phyloP scores from a whole-genome alignment of 1,140 invertebrate species.

The Piezodorus guildinii region DNA sequence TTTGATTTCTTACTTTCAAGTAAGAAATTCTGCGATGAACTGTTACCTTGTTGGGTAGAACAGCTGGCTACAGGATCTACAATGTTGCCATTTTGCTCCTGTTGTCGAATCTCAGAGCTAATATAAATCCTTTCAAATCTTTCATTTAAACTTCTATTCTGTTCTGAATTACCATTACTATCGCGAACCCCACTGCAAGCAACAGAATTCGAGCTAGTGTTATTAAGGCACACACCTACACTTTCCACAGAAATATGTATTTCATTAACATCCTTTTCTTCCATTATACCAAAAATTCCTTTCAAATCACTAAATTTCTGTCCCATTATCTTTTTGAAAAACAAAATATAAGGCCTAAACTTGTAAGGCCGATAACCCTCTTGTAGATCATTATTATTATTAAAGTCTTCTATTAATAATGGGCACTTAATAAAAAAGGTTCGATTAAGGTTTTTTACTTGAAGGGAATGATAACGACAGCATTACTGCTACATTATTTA shows the following conservation, averaged over 20 bases:
- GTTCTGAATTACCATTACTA: conserved; percentile 25
- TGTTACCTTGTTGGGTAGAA: not conserved
- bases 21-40: not conserved
- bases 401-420: conserved; percentile 2
- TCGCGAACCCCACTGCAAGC: conserved; percentile 14
- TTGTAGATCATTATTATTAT: not conserved
- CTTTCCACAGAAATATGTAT: conserved; percentile 23
- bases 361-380: not conserved
- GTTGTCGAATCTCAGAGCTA: conserved; percentile 20
- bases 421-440: not conserved
- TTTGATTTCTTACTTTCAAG: conserved; percentile 20
- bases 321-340: conserved; percentile 28
- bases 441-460: not conserved
- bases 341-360: not conserved
- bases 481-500: not conserved
- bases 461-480: not conserved
- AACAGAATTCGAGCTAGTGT: conserved; percentile 8
- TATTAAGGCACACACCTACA: conserved; percentile 17
- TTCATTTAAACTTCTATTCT: conserved; percentile 23
- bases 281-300: conserved; percentile 29
- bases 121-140: conserved; percentile 30
- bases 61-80: not conserved
- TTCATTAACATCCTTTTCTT: conserved; percentile 27
- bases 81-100: conserved; percentile 24
- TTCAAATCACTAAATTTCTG: conserved; percentile 30